These are phyloP conservation scores for Belgica antarctica DNA, from an alignment of 2,888 invertebrate species.

Conservation along the genomic window DNA sequence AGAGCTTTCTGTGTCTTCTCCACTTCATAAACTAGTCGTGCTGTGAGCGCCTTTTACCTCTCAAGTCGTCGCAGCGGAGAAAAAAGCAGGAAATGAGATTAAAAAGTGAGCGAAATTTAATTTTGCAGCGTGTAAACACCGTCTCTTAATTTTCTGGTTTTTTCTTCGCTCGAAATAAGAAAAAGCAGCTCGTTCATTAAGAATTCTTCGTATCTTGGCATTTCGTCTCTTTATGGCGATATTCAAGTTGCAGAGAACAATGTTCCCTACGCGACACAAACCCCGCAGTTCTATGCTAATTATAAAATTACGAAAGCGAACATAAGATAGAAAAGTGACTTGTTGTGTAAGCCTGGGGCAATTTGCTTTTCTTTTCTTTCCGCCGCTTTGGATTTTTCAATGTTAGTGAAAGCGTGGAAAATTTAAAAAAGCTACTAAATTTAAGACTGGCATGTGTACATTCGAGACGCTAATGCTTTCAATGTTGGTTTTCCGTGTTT, in stretches of 20 bases:
- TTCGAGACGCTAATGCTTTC: neutral
- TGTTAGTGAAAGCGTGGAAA: slow-evolving; percentile 5
- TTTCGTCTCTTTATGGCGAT: too few species aligned
- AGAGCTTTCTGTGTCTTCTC: neutral
- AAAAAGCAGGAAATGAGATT: too few species aligned
- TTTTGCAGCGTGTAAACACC: slow-evolving; percentile 21
- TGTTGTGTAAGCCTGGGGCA: neutral
- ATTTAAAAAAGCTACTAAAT: neutral
- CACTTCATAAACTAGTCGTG: neutral
- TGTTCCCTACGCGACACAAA: too few species aligned
- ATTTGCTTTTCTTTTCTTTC: neutral
- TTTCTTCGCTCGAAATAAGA: too few species aligned
- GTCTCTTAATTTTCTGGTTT: neutral
- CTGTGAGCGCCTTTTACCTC: neutral
- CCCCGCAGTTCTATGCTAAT: slow-evolving; percentile 24
- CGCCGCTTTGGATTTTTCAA: neutral
- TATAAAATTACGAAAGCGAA: slow-evolving; percentile 32
- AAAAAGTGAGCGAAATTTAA: slow-evolving; percentile 6
- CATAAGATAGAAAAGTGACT: neutral
- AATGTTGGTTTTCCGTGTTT: too few species aligned
- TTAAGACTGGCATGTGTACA: slow-evolving; percentile 1
- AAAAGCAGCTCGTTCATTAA: too few species aligned
- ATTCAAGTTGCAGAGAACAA: too few species aligned
- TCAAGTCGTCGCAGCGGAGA: neutral
- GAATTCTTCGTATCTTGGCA: too few species aligned